These are phyloP conservation scores for Pterocles orientalis DNA, from an alignment of 2,113 vertebrate species.

Conservation along the genomic window DNA sequence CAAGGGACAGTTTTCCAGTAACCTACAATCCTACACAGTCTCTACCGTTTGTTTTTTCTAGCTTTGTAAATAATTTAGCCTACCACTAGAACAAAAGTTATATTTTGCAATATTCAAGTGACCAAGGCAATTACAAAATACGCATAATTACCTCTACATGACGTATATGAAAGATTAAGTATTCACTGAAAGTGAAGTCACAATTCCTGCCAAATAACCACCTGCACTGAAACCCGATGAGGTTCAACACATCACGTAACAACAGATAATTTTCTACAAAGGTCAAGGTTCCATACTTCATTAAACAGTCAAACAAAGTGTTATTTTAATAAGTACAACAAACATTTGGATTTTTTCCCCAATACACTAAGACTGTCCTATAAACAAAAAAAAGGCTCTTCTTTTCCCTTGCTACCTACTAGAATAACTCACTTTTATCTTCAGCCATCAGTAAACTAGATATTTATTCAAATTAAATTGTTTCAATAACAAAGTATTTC, in stretches of 20 bases:
- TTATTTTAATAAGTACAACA: conserved; percentile 47
- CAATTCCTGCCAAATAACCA: conserved; percentile 13
- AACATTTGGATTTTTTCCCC: conserved; percentile 38
- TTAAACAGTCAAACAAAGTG: conserved; percentile 51
- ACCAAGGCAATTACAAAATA: neutral
- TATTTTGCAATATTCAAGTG: neutral
- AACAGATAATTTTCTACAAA: conserved; percentile 58
- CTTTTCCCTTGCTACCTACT: neutral
- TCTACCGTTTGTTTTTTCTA: neutral
- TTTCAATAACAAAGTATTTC: neutral
- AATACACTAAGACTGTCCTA: neutral
- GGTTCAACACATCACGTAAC: neutral
- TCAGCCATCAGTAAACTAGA: neutral
- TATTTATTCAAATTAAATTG: neutral
- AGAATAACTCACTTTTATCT: neutral
- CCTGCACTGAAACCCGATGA: conserved; percentile 35
- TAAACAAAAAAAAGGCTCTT: neutral
- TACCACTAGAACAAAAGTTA: neutral
- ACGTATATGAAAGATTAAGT: neutral
- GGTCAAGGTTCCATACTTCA: conserved; percentile 55
- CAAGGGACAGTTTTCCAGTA: neutral
- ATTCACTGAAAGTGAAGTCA: neutral
- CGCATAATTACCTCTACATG: neutral
- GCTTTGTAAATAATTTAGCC: neutral
- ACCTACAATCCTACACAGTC: neutral